Conservation (phyloP, 2,888 invertebrate species). For the Linnaemya vulpina region DNA sequence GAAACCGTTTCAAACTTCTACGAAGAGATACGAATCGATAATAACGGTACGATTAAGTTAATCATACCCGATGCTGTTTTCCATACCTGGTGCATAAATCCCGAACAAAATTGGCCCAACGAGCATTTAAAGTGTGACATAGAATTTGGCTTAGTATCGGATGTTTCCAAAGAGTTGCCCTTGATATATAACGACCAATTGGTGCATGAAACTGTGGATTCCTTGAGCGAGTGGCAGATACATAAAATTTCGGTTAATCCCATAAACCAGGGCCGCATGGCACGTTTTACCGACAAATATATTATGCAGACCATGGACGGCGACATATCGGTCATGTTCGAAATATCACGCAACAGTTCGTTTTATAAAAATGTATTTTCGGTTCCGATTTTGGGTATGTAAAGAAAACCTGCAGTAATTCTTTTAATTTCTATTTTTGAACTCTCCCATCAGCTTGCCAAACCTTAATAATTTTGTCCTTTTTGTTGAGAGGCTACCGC, state of each 20-base stretch:
- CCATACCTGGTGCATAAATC: conserved; percentile 80
- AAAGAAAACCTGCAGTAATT: not conserved
- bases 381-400: conserved; percentile 78
- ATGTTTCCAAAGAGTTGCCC: conserved; percentile 44
- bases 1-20: conserved; percentile 73
- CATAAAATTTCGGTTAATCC: conserved; percentile 74
- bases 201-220: conserved; percentile 76
- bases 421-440: not conserved
- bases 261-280: conserved; percentile 72
- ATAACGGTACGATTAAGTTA: conserved; percentile 77
- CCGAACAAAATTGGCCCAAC: conserved; percentile 79
- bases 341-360: conserved; percentile 77
- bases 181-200: conserved; percentile 68
- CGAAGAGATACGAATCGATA: conserved; percentile 75
- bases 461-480: conserved; percentile 78
- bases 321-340: conserved; percentile 77
- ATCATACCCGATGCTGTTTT: conserved; percentile 76
- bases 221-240: conserved; percentile 79
- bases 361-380: conserved; percentile 80
- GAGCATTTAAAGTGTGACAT: conserved; percentile 79
- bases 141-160: conserved; percentile 75
- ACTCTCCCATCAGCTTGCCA: conserved; percentile 75
- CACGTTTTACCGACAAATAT: conserved; percentile 74
- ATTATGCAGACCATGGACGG: conserved; percentile 76
- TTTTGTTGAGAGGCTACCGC: conserved; percentile 77